Base-by-base conservation (phyloP, 1,140 invertebrate genomes). In the Drosophila biarmipes region DNA sequence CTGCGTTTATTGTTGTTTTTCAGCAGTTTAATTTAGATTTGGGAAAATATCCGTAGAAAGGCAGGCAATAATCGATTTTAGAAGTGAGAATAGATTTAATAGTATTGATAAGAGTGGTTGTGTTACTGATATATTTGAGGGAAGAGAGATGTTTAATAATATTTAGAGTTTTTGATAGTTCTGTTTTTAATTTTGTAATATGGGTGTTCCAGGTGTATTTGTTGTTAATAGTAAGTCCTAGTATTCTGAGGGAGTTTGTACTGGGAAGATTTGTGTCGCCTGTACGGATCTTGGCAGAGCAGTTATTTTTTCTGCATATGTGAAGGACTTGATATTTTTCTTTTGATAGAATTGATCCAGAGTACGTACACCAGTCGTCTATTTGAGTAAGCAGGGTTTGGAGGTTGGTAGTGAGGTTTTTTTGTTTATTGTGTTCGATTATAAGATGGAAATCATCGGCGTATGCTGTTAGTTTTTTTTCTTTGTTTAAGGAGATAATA, bases 221-320 rank as follows among this genome's bases (percentile, higher is more conserved):
- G 37, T 40, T 40, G 37, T 15, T 15, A 40, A 40, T 40, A 40
- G 37, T 15, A 40, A 15, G 37, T 7, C 37, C 37, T 40, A 40
- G 37, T 40, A 40, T 40, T 40, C n/a, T 40, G n/a, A n/a, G n/a
- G n/a, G n/a, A n/a, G n/a, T n/a, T 40, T n/a, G 37, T 40, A 40
- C 2, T 40, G 37, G 37, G 37, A 40, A 40, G 15, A 15, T 40
- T 15, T 17, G 38, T 40, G 38, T 40, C 38, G 38, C 38, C 38
- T 40, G 38, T 40, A 40, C n/a, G 38, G 38, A 40, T 40, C 0
- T 40, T n/a, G n/a, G n/a, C n/a, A n/a, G n/a, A n/a, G n/a, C n/a
- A n/a, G n/a, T n/a, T n/a, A n/a, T n/a, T n/a, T n/a, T n/a, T n/a
- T n/a, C n/a, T n/a, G n/a, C n/a, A n/a, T n/a, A n/a, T n/a, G n/a